Conservation (phyloP, 2,113 vertebrate genomes). For the Urocolius indicus region DNA sequence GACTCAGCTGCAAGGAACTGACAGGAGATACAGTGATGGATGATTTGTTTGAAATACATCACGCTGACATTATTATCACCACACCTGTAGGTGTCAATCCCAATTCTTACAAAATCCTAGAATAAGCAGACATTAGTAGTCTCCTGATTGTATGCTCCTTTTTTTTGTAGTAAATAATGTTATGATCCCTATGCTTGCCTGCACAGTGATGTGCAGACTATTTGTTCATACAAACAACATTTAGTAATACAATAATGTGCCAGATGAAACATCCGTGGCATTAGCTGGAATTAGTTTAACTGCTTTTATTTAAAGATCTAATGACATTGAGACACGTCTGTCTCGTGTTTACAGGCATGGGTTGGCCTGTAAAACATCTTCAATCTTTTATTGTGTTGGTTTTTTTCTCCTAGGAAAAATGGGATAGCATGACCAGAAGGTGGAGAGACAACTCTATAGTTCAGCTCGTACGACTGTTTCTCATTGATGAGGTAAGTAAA, state of each 20-base stretch:
- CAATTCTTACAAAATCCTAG: not conserved
- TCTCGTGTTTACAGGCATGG: not conserved
- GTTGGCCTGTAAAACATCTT: not conserved
- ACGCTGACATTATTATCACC: conserved; percentile 94
- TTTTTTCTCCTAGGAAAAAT: conserved; percentile 88
- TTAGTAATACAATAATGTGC: not conserved
- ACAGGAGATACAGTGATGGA: conserved; percentile 96
- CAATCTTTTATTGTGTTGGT: not conserved
- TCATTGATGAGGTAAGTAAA: conserved; percentile 92
- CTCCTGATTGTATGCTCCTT: not conserved
- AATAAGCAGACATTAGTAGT: not conserved
- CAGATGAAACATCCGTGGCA: not conserved
- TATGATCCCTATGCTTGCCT: not conserved
- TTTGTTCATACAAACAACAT: not conserved
- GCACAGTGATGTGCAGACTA: not conserved
- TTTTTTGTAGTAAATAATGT: not conserved
- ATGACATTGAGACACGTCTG: not conserved
- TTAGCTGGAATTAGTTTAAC: not conserved
- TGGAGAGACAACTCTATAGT: conserved; percentile 94
- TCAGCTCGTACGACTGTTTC: conserved; percentile 91
- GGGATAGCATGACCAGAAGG: conserved; percentile 98
- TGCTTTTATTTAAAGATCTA: not conserved
- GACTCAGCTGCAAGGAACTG: conserved; percentile 93
- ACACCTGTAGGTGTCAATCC: conserved; percentile 88
- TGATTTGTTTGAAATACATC: conserved; percentile 96